A percentile compares a stretch with the other conserved stretches of the same genome.
Evolutionary conservation across 1,140 invertebrate species (phyloP).

Genomic region (Lepidotrigona ventralis): DNA sequence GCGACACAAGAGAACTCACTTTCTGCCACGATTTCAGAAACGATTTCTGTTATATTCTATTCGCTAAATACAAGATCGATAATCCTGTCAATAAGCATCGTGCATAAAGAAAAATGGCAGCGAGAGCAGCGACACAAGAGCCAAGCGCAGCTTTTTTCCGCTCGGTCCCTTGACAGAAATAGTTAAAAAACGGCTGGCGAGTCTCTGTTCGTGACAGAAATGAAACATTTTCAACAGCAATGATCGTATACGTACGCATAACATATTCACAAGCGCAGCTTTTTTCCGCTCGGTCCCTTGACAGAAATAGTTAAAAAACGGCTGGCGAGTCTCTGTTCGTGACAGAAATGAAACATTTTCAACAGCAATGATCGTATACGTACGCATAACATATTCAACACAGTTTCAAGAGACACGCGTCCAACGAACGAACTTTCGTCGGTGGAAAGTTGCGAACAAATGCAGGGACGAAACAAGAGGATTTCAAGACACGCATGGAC

Average conservation of each 20-base stretch:
- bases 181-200: not conserved
- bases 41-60: no score
- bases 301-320: not conserved
- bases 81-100: not conserved
- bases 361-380: not conserved
- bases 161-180: not conserved
- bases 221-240: conserved; percentile 1
- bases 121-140: not conserved
- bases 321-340: not conserved
- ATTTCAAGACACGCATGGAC: not conserved
- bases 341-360: not conserved
- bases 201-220: not conserved
- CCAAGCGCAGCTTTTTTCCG: not conserved
- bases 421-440: not conserved
- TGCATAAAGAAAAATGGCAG: not conserved
- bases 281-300: not conserved
- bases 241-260: not conserved
- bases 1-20: not conserved
- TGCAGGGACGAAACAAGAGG: not conserved
- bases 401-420: not conserved
- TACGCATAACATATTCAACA: not conserved
- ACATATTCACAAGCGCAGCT: not conserved
- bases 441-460: not conserved
- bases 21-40: no score
- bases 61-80: not conserved